These are phyloP conservation scores for Spongilla lacustris DNA, from an alignment of 37 sponge, comb jelly and placozoan genomes.

Conservation along the genomic window DNA sequence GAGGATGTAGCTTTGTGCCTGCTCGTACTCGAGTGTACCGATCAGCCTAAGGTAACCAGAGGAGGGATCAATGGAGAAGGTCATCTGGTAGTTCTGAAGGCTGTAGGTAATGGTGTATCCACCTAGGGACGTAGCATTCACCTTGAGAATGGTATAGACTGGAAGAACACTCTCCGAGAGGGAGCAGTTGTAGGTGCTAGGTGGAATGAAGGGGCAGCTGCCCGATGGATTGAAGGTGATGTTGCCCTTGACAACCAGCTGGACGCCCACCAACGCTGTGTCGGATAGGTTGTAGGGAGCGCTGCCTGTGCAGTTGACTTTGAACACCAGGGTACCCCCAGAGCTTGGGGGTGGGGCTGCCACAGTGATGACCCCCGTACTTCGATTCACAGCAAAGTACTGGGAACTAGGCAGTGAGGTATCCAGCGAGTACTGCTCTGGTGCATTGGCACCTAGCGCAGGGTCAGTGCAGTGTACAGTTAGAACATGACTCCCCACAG, in stretches of 20 bases:
- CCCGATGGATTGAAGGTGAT: conserved; percentile 50
- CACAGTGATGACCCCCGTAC: not conserved
- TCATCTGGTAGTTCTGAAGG: not conserved
- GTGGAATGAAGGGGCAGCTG: no score
- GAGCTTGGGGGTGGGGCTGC: conserved; percentile 4
- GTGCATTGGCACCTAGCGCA: conserved; percentile 35
- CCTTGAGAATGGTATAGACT: not conserved
- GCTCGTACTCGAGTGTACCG: conserved; percentile 63
- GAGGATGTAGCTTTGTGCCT: conserved; percentile 24
- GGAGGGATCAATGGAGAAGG: conserved; percentile 38
- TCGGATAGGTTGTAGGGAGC: conserved; percentile 20
- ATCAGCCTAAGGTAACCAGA: conserved; percentile 53
- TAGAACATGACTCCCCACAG: conserved; percentile 4
- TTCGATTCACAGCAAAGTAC: conserved; percentile 19
- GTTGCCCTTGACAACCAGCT: conserved; percentile 24
- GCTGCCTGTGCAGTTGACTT: conserved; percentile 42
- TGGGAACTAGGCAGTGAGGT: not conserved
- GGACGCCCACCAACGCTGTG: conserved; percentile 37
- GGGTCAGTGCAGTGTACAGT: conserved; percentile 48
- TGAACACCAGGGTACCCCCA: conserved; percentile 18
- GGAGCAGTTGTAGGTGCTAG: not conserved
- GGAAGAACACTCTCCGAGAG: conserved; percentile 23
- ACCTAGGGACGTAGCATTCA: conserved; percentile 23
- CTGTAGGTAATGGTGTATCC: conserved; percentile 25
- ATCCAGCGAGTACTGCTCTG: conserved; percentile 30